phyloP scores from a whole-genome alignment of 2,797 vertebrate genomes.

The Sparidentex hasta region DNA sequence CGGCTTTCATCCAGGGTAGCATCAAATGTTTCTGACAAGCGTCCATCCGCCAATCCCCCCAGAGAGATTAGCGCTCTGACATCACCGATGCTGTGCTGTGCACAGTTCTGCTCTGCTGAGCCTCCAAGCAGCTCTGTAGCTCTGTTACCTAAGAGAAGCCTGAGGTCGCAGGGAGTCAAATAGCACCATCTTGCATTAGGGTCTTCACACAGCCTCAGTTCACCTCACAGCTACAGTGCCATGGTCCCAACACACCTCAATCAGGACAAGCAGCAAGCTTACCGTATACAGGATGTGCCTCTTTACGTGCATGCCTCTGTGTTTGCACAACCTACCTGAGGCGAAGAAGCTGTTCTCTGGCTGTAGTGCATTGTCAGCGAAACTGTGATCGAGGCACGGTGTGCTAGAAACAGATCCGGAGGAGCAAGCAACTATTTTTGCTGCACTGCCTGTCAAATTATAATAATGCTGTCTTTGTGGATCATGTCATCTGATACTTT shows the following conservation, averaged over 20 bases:
- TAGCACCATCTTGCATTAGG: slow-evolving; percentile 11
- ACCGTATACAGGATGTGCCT: slow-evolving; percentile 27
- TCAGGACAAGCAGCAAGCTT: slow-evolving; percentile 15
- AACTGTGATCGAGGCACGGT: slow-evolving; percentile 43
- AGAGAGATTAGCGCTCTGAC: slow-evolving; percentile 90
- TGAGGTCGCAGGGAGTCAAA: slow-evolving; percentile 52
- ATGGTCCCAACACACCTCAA: slow-evolving; percentile 23
- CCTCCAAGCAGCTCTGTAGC: slow-evolving; percentile 68
- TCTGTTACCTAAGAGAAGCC: slow-evolving; percentile 88
- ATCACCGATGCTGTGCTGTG: slow-evolving; percentile 87
- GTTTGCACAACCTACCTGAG: slow-evolving; percentile 61
- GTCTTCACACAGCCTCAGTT: slow-evolving; percentile 4
- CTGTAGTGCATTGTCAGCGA: slow-evolving; percentile 66
- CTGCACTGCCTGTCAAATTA: slow-evolving; percentile 31
- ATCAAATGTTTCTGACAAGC: slow-evolving; percentile 82
- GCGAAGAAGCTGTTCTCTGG: slow-evolving; percentile 56
- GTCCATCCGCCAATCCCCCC: slow-evolving; percentile 85
- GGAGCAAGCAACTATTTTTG: slow-evolving; percentile 41
- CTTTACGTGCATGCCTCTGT: slow-evolving; percentile 8
- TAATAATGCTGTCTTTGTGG: slow-evolving; percentile 17
- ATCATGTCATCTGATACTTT: slow-evolving; percentile 27
- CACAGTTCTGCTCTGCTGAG: slow-evolving; percentile 67
- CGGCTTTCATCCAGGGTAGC: slow-evolving; percentile 75
- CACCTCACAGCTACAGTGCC: slow-evolving; percentile 7
- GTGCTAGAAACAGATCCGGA: slow-evolving; percentile 52